Percentiles rank a stretch among this genome's conserved stretches.
Evolutionary conservation across 2,797 vertebrate species (phyloP).

Genomic region (Mormyrops attenuatus): DNA sequence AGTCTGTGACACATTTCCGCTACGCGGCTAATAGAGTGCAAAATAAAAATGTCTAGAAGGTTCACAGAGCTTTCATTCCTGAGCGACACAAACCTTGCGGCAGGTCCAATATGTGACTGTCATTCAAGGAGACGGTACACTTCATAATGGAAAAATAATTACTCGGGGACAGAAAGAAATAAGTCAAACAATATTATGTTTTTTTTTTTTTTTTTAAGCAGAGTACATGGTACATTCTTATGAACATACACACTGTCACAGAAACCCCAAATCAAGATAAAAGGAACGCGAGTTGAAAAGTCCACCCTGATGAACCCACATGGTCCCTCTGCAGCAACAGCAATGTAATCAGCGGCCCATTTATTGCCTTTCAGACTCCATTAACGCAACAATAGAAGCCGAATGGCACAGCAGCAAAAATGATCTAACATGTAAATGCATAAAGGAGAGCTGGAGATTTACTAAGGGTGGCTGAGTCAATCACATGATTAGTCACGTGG

Average conservation of each 20-base stretch:
- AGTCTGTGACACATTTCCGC: background rate
- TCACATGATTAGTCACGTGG: background rate
- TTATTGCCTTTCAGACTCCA: background rate
- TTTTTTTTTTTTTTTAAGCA: background rate
- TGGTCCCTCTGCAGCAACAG: background rate
- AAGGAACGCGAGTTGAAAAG: background rate
- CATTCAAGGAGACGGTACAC: background rate
- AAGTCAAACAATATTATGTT: background rate
- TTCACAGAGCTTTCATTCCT: background rate
- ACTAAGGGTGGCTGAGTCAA: background rate
- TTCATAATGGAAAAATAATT: slow-evolving; percentile 22
- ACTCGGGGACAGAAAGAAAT: background rate
- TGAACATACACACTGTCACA: background rate
- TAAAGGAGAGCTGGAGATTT: background rate
- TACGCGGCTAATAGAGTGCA: background rate
- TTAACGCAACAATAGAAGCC: background rate
- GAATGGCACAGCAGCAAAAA: background rate
- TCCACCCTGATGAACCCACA: background rate
- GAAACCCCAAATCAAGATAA: background rate
- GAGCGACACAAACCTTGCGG: background rate
- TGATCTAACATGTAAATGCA: background rate
- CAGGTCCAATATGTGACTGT: slow-evolving; percentile 14
- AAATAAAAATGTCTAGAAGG: background rate
- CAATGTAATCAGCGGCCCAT: background rate
- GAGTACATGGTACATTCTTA: background rate